These are phyloP conservation scores for Propithecus perrieri DNA, from an alignment of 2,797 vertebrate species.

Conservation along the genomic window DNA sequence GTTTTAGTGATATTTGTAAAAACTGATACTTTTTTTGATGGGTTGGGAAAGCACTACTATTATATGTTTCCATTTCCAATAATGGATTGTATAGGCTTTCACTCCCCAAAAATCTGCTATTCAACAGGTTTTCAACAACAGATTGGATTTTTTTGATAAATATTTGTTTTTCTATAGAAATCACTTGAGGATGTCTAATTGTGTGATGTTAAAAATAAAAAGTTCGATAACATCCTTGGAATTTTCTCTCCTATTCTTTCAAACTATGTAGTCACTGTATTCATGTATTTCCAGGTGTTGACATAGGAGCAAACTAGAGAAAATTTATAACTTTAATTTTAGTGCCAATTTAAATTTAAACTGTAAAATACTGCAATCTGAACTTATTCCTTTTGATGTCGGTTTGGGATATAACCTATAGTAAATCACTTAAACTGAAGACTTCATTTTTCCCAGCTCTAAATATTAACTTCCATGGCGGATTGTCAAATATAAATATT, in stretches of 20 bases:
- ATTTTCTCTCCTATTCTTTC: not conserved
- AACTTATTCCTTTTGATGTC: not conserved
- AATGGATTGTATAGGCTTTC: not conserved
- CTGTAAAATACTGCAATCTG: not conserved
- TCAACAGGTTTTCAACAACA: not conserved
- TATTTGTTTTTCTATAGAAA: not conserved
- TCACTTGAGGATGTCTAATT: not conserved
- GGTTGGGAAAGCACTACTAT: not conserved
- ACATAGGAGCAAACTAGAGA: not conserved
- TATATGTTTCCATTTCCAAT: not conserved
- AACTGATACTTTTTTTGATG: not conserved
- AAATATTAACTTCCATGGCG: not conserved
- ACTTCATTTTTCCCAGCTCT: not conserved
- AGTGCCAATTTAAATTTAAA: not conserved
- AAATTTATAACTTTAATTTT: slow-evolving; percentile 10
- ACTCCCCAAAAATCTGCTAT: not conserved
- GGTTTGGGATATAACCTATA: not conserved
- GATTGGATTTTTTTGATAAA: not conserved
- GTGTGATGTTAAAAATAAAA: not conserved
- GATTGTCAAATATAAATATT: not conserved
- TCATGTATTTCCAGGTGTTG: slow-evolving; percentile 2
- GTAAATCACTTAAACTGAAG: not conserved
- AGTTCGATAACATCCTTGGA: not conserved
- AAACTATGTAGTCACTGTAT: not conserved
- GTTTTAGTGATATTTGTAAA: slow-evolving; percentile 4